Evolutionary conservation across 2,113 vertebrate genomes (phyloP).

Genomic region (Eurypyga helias): DNA sequence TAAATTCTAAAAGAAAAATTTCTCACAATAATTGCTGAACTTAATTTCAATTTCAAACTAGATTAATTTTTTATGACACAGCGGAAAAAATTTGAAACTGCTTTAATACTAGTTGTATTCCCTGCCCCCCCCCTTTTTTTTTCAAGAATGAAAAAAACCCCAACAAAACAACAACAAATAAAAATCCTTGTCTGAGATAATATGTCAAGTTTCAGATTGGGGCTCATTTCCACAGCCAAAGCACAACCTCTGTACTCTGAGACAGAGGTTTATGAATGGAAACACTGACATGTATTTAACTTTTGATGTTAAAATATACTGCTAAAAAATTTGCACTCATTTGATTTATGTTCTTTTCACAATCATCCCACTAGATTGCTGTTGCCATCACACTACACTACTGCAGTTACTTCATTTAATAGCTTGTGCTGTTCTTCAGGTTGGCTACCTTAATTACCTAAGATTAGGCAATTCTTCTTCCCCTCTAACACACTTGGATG

Average conservation of each 20-base stretch:
- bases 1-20: neutral
- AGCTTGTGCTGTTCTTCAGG: neutral
- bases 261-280: neutral
- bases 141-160: neutral
- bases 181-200: neutral
- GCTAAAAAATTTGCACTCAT: neutral
- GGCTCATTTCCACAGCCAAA: neutral
- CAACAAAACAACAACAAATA: neutral
- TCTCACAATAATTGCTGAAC: neutral
- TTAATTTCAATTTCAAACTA: neutral
- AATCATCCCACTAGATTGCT: neutral
- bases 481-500: neutral
- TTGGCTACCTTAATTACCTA: neutral
- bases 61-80: neutral
- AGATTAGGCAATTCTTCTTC: neutral
- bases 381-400: neutral
- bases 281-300: neutral
- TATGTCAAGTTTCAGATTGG: neutral
- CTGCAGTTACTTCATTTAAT: neutral
- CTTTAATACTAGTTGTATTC: neutral
- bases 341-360: neutral
- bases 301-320: neutral
- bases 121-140: too few relatives aligned
- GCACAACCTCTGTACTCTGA: neutral
- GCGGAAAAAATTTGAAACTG: neutral